These are phyloP conservation scores for Platypus cylindrus DNA, from an alignment of 2,888 invertebrate genomes.

Conservation along the genomic window DNA sequence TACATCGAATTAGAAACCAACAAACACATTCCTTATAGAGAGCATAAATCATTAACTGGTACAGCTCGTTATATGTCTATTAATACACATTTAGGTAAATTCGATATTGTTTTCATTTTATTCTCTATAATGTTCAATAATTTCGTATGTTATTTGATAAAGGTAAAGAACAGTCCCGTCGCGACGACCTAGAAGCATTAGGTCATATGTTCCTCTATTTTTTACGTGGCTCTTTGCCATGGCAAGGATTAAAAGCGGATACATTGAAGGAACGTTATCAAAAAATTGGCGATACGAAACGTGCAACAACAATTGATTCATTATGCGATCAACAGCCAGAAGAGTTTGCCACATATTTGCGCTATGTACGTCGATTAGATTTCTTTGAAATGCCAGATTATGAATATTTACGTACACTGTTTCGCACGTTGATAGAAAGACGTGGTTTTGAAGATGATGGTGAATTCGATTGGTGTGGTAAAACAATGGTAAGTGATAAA, in stretches of 20 bases:
- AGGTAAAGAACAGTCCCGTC: slow-evolving; percentile 98
- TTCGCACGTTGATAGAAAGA: slow-evolving; percentile 82
- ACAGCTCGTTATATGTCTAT: slow-evolving; percentile 99
- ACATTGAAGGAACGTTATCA: slow-evolving; percentile 99
- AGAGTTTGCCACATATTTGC: slow-evolving; percentile 94
- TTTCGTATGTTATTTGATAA: too few relatives aligned
- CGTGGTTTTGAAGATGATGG: slow-evolving; percentile 81
- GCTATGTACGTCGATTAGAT: slow-evolving; percentile 92
- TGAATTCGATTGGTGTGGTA: slow-evolving; percentile 93
- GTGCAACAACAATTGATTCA: slow-evolving; percentile 95
- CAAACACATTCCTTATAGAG: slow-evolving; percentile 99
- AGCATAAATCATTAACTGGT: slow-evolving; percentile 99
- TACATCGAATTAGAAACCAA: slow-evolving; percentile 99
- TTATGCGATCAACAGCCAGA: slow-evolving; percentile 81
- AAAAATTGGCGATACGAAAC: slow-evolving; percentile 99
- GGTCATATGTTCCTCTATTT: slow-evolving; percentile 99
- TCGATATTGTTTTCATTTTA: too few relatives aligned
- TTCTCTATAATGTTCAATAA: too few relatives aligned
- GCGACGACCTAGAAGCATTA: slow-evolving; percentile 98
- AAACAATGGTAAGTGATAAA: slow-evolving; percentile 34
- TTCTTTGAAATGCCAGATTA: slow-evolving; percentile 99
- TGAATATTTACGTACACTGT: slow-evolving; percentile 92
- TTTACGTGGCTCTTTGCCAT: slow-evolving; percentile 96
- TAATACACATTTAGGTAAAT: slow-evolving; percentile 99
- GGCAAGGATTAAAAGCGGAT: slow-evolving; percentile 99